Base-by-base conservation (phyloP, 2,888 invertebrate genomes). In the Cheilosia soror region DNA sequence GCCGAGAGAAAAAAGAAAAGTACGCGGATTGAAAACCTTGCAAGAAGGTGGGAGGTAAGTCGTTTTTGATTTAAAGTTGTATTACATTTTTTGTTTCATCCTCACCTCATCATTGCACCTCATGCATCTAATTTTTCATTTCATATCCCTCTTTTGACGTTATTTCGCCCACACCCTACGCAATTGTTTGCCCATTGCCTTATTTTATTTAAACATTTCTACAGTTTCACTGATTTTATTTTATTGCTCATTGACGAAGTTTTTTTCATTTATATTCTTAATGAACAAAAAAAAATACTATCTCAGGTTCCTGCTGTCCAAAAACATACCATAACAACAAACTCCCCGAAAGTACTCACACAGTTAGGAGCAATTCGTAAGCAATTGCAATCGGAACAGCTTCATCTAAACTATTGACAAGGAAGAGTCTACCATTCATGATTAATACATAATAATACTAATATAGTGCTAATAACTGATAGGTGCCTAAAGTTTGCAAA, bases 341-440 rank as follows among this genome's bases (percentile, higher is more conserved):
- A 88, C 57, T 90, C 91, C 7, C 92, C 92, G 2, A 89, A 94
- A 69, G 94, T 95, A 78, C 88, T 95, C 83, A 95, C 95, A 0
- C 95, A 95, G 89, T 90, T 95, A 44, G 95, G 95, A 0, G 95
- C 95, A 13, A 95, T 95, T 75, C 90, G 95, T 49, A 93, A 95
- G 88, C 95, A 95, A 88, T 89, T 95, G 88, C 95, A 95, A 87
- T 92, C 95, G 53, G 95, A 95, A 77, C 95, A 95, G 89, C 89
- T 95, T 78, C 93, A 94, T 87, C 91, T 95, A 87, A 94, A 95
- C 20, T 81, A 72, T 25, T 81, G 68, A 76, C 25, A n/a, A 79
- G 20, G 47, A 49, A 7, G 27, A 47, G 15, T 15, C 20, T 31
- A 4, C 37, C 58, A 51, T 60, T 9, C 13, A 29, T 66, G 49